Evolutionary conservation across 2,888 invertebrate species (phyloP), one percentile per base, ranked within the genome.

Genomic region (Brachypterus glaber): DNA sequence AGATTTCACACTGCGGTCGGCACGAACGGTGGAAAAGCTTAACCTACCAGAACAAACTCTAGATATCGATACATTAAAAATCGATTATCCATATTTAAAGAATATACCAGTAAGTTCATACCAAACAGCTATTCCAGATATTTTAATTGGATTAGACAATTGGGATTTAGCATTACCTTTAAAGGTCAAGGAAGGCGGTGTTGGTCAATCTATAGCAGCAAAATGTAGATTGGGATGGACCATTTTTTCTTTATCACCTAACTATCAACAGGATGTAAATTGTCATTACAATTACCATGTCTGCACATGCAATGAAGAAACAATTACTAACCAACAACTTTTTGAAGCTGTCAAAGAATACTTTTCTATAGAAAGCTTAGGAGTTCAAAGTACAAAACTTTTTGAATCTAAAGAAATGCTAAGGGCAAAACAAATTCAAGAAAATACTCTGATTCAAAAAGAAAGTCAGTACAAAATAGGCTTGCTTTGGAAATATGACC

Each of bases 401-500:
- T 14, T 27, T 9, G 9, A 18, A 8, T 32, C 24, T 15, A 40
- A 36, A 26, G 35, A 40, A 14, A 11, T 36, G 13, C 3, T 31
- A 26, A 21, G 40, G 32, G 40, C 33, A 12, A 18, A 14, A 25
- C 16, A 34, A 8, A 15, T 34, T 7, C 16, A 26, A 9, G 30
- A 37, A 18, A 14, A 8, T 4, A 38, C 38, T 5, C n/a, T n/a
- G n/a, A n/a, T n/a, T n/a, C n/a, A n/a, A n/a, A n/a, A n/a, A n/a
- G n/a, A n/a, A n/a, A n/a, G 4, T 38, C 1, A 21, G 21, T 39
- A 39, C 30, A 21, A 46, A 14, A 37, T 44, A 7, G 45, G 46
- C 2, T 38, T 54, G 13, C 40, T 54, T 2, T 52, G 51, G 49
- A 48, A 47, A 16, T 35, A 44, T 4, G 37, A 44, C n/a, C 41